Evolutionary conservation across 2,113 vertebrate species (phyloP), one percentile per base, ranked within the genome.

Genomic region (Drymodes brunneopygia): DNA sequence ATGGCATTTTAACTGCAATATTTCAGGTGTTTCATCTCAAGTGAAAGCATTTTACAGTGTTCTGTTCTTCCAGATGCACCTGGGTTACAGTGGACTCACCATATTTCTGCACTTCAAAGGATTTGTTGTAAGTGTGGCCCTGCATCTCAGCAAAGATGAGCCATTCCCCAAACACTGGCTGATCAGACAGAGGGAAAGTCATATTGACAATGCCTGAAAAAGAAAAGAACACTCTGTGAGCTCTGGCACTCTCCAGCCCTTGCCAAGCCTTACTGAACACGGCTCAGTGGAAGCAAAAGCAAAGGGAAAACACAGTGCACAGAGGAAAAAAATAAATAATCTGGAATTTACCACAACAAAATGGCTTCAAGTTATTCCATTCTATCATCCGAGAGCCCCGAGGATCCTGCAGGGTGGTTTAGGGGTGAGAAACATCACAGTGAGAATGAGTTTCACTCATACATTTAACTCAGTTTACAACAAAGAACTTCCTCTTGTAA

Each of bases 51-150:
- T 62, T 74, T 50, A 28, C 10, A 62, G 33, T 1, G 35, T 7
- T 67, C 50, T 62, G 47, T 11, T 56, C 70, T 56, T 56, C 72
- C 73, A 70, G 44, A n/a, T 1, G 20, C 5, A 1, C 28, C 28
- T 4, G 28, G 38, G 22, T 56, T 38, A 8, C 5, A 12, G 14
- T 6, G 19, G 31, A 95, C 99, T 99, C 95, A 99, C 99, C 98
- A 6, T 99, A 99, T 97, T 99, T 99, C 96, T 99, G 99, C 48
- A 99, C 99, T 93, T 99, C 98, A 92, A 99, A 99, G 8, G 99
- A 99, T 92, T 98, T 99, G 98, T 99, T 99, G 97, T 99, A 99
- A 2, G 98, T 97, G 94, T 99, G 98, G 20, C 99, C 98, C 94
- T 99, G 99, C 97, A 98, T 98, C 82, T 99, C 98, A 23, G 98